These are phyloP conservation scores for Cettia cetti DNA, from an alignment of 2,113 vertebrate species.

Conservation along the genomic window DNA sequence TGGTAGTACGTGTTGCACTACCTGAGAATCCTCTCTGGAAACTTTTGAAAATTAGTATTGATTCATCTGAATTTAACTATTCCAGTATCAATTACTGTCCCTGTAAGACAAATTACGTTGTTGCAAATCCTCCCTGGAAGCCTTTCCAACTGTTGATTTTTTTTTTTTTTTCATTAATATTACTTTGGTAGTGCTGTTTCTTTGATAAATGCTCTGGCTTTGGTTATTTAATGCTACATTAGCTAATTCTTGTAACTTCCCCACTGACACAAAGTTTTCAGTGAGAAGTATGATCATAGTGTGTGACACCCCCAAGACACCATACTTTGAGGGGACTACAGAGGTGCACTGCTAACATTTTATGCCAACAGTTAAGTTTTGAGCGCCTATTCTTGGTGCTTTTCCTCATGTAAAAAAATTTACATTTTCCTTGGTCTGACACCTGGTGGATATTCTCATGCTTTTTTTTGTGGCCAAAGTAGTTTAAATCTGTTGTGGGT, in stretches of 20 bases:
- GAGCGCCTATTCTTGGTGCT: background rate
- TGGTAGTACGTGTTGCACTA: background rate
- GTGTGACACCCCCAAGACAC: background rate
- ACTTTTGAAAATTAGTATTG: background rate
- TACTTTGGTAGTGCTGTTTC: background rate
- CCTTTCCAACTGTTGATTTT: background rate
- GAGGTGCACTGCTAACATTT: background rate
- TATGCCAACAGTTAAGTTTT: background rate
- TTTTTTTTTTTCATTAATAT: too few relatives aligned
- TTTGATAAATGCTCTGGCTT: fast-evolving
- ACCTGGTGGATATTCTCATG: conserved; percentile 40
- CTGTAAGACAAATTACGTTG: background rate
- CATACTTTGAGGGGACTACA: fast-evolving
- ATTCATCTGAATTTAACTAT: background rate
- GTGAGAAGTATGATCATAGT: too few relatives aligned
- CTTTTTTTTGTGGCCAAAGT: background rate
- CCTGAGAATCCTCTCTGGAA: background rate
- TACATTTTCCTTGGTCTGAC: background rate
- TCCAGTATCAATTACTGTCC: background rate
- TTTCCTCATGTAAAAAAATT: background rate
- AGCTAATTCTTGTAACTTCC: background rate
- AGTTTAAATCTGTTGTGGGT: fast-evolving
- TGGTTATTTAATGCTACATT: background rate
- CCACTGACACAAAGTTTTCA: background rate
- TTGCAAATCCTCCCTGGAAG: background rate